Conservation (phyloP, 2,888 invertebrate genomes). For the Ectemnius lituratus region DNA sequence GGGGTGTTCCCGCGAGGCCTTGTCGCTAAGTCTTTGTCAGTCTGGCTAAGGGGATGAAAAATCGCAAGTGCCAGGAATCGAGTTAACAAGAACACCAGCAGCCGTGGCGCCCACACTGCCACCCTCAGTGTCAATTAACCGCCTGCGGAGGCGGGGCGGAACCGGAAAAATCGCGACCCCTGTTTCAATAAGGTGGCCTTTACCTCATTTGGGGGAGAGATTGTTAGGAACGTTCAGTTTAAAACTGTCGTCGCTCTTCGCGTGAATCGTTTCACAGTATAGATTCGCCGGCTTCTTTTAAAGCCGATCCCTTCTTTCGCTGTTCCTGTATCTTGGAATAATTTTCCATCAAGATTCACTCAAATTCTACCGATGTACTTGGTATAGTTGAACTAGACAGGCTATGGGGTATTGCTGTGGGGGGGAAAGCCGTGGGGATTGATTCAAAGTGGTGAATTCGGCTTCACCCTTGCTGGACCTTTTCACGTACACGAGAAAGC, state of each 20-base stretch:
- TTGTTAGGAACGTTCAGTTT: constrained; percentile 75
- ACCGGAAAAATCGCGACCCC: constrained; percentile 77
- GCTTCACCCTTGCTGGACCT: constrained; percentile 35
- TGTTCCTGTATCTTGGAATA: not conserved
- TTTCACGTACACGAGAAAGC: constrained; percentile 52
- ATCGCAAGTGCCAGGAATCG: constrained; percentile 74
- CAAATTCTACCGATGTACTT: not conserved
- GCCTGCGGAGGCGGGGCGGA: constrained; percentile 62
- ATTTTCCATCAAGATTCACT: not conserved
- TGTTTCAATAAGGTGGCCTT: constrained; percentile 78
- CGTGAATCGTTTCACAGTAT: constrained; percentile 72
- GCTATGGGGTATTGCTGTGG: not conserved
- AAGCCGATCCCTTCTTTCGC: constrained; percentile 29
- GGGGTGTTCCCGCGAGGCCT: constrained; percentile 56
- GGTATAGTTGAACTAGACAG: not conserved
- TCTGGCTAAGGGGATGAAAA: constrained; percentile 74
- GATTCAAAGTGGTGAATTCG: constrained; percentile 27
- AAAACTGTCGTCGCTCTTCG: constrained; percentile 72
- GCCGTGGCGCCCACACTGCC: constrained; percentile 51
- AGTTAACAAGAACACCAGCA: constrained; percentile 76
- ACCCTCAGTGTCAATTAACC: constrained; percentile 77
- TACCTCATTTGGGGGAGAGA: constrained; percentile 77
- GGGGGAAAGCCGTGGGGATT: constrained; percentile 23
- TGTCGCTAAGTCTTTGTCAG: constrained; percentile 59
- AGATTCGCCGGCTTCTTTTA: constrained; percentile 67